These are phyloP conservation scores for Spinibarbus caldwelli DNA, from an alignment of 2,797 vertebrate species.

Conservation along the genomic window DNA sequence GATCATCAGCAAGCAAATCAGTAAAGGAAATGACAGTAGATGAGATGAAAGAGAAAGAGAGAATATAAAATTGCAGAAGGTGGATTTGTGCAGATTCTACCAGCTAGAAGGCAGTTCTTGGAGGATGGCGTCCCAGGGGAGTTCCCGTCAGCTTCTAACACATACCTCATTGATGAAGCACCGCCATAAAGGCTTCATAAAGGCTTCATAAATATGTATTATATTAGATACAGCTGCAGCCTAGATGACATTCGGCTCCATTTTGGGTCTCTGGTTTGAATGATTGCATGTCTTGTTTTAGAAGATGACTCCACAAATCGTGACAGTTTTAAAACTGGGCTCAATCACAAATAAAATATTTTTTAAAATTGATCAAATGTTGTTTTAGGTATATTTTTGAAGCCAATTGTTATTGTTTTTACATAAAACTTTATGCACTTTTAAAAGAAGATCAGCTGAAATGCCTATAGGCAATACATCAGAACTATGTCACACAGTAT, in stretches of 20 bases:
- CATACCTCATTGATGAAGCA: conserved; percentile 58
- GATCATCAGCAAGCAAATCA: conserved; percentile 31
- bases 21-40: conserved; percentile 29
- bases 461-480: conserved; percentile 24
- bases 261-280: conserved; percentile 36
- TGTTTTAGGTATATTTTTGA: not conserved
- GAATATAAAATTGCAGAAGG: conserved; percentile 16
- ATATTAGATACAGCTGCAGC: conserved; percentile 55
- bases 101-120: conserved; percentile 31
- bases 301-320: conserved; percentile 22
- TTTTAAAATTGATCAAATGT: conserved; percentile 25
- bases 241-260: conserved; percentile 45
- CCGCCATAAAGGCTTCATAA: conserved; percentile 64
- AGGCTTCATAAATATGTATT: conserved; percentile 67
- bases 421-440: conserved; percentile 19
- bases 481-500: conserved; percentile 41
- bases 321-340: conserved; percentile 34
- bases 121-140: conserved; percentile 41
- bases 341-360: conserved; percentile 20
- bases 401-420: conserved; percentile 15
- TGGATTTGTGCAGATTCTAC: conserved; percentile 38
- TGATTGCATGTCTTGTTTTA: conserved; percentile 38
- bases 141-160: conserved; percentile 49
- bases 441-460: not conserved
- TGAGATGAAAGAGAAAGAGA: conserved; percentile 30